Evolutionary conservation across 2,888 invertebrate species (phyloP).

Genomic region (Caenorhabditis sp.): DNA sequence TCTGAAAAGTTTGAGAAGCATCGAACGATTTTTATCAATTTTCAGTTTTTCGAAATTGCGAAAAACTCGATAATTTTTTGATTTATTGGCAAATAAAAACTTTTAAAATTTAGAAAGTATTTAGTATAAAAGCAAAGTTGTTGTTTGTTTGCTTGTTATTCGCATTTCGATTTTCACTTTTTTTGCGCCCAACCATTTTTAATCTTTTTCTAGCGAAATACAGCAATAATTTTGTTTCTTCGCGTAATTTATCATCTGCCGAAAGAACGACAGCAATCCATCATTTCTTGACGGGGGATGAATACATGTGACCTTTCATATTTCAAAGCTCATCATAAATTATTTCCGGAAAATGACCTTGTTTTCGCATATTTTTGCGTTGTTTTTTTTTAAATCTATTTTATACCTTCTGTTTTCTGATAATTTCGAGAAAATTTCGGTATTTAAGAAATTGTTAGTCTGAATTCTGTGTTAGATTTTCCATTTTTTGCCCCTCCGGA

Average conservation of each 20-base stretch:
- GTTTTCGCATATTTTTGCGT: no score
- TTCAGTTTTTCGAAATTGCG: background rate
- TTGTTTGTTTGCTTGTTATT: background rate
- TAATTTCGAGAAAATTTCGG: no score
- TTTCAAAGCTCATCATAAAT: background rate
- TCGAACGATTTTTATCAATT: no score
- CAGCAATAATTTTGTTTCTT: background rate
- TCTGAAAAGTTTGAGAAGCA: no score
- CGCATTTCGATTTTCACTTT: background rate
- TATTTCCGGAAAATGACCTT: background rate
- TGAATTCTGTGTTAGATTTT: no score
- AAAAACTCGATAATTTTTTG: background rate
- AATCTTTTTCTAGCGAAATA: background rate
- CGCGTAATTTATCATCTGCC: background rate
- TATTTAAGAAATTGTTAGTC: no score
- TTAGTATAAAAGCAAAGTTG: background rate
- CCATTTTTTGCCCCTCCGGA: background rate
- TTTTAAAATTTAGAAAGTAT: background rate
- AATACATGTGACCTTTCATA: background rate
- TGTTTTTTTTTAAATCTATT: background rate
- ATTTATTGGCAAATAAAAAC: background rate
- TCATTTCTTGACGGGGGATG: background rate
- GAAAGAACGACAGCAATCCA: background rate
- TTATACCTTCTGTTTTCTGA: no score
- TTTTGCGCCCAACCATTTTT: background rate